These are phyloP conservation scores for Diadema setosum DNA, from an alignment of 35 echinoderm and acorn worm species.

Conservation along the genomic window DNA sequence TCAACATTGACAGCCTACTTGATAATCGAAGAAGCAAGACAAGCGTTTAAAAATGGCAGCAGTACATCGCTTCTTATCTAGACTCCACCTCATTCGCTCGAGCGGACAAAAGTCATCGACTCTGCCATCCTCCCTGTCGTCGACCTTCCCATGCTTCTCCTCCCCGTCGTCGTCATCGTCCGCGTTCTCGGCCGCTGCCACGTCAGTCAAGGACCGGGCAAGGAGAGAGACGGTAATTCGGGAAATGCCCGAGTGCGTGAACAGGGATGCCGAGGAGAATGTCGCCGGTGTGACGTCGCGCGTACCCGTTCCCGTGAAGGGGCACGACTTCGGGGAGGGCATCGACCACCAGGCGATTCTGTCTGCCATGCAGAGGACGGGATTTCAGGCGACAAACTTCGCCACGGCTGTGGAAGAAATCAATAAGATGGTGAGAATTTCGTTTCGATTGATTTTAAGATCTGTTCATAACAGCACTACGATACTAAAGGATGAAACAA, in stretches of 20 bases:
- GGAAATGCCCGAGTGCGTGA: neutral
- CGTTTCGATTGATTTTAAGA: neutral
- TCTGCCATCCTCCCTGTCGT: no score
- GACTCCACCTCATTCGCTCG: no score
- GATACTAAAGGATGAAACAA: neutral
- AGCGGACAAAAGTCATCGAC: no score
- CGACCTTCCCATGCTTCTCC: no score
- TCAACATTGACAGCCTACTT: no score
- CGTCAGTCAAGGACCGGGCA: no score
- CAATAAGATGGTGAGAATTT: constrained; percentile 84
- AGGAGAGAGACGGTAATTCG: no score
- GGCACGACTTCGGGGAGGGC: constrained; percentile 94
- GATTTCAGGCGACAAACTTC: constrained; percentile 96
- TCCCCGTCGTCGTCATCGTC: no score
- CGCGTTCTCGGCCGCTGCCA: no score
- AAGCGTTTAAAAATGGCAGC: no score
- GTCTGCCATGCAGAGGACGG: constrained; percentile 63
- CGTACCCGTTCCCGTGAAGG: constrained; percentile 73
- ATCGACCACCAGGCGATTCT: constrained; percentile 78
- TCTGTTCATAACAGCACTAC: neutral
- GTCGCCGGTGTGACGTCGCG: neutral
- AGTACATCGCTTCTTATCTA: no score
- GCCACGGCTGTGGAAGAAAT: constrained; percentile 81
- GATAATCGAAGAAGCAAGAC: no score
- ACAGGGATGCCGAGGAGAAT: neutral